Conservation (phyloP, 2,113 vertebrate species). For the Petrocephalus microphthalmus region DNA sequence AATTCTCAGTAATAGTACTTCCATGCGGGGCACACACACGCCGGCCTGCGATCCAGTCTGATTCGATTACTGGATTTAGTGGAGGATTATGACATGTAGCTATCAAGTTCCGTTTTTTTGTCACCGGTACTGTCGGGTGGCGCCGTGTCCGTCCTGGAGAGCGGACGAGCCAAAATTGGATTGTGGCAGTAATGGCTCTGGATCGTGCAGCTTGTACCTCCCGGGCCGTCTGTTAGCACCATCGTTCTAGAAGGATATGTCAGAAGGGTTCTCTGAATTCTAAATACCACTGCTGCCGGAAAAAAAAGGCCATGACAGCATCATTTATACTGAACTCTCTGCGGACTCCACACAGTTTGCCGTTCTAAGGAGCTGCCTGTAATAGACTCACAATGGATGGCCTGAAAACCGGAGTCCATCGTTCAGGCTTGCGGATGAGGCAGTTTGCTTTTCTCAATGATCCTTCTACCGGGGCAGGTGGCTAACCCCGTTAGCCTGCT, state of each 20-base stretch:
- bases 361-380: not conserved
- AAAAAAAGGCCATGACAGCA: conserved; percentile 60
- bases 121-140: not conserved
- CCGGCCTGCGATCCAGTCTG: not conserved
- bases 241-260: not conserved
- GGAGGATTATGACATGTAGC: not conserved
- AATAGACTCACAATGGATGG: not conserved
- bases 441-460: not conserved
- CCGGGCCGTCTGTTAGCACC: not conserved
- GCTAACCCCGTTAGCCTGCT: not conserved
- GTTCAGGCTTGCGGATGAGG: conserved; percentile 33
- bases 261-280: not conserved
- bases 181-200: not conserved
- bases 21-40: not conserved
- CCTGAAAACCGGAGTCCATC: conserved; percentile 46
- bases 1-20: not conserved
- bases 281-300: conserved; percentile 43
- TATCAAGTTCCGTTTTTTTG: not conserved
- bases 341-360: not conserved
- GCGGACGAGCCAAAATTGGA: not conserved
- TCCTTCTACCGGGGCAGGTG: not conserved
- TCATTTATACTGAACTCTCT: conserved; percentile 10
- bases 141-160: not conserved
- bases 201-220: not conserved
- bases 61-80: not conserved